A percentile compares a stretch with the other conserved stretches of the same genome.
phyloP scores from a whole-genome alignment of 2,888 invertebrate genomes.

The Trichopoda pennipes region DNA sequence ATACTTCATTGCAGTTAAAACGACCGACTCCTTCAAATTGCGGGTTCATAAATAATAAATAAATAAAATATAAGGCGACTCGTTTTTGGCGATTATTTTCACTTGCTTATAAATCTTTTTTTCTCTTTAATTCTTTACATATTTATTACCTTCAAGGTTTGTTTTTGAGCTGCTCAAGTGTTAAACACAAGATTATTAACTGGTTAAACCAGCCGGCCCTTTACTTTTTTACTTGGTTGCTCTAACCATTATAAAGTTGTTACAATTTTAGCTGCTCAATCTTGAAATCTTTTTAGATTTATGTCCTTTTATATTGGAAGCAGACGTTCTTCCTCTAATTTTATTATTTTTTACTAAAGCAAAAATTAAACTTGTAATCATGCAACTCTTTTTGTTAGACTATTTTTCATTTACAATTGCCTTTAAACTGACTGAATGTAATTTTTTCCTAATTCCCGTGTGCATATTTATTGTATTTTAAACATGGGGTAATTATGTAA shows the following conservation, averaged over 20 bases:
- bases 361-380: conserved; percentile 70
- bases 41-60: conserved; percentile 70
- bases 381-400: conserved; percentile 78
- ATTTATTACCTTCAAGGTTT: conserved; percentile 48
- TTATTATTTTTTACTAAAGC: conserved; percentile 36
- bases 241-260: conserved; percentile 65
- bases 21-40: conserved; percentile 57
- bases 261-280: conserved; percentile 56
- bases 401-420: conserved; percentile 68
- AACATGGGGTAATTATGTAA: conserved; percentile 74
- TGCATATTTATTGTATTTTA: not conserved
- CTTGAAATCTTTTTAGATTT: conserved; percentile 61
- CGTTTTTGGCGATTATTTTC: conserved; percentile 67
- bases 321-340: conserved; percentile 34
- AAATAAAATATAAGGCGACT: conserved; percentile 64
- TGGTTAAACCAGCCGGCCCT: conserved; percentile 49
- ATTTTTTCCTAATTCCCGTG: not conserved
- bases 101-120: conserved; percentile 59
- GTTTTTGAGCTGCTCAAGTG: conserved; percentile 16
- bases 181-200: conserved; percentile 43
- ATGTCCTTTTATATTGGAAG: conserved; percentile 33
- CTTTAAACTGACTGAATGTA: conserved; percentile 7
- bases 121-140: conserved; percentile 9
- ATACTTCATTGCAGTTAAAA: conserved; percentile 21
- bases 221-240: not conserved